These are phyloP conservation scores for Huso huso DNA, from an alignment of 2,797 vertebrate genomes.

Conservation along the genomic window DNA sequence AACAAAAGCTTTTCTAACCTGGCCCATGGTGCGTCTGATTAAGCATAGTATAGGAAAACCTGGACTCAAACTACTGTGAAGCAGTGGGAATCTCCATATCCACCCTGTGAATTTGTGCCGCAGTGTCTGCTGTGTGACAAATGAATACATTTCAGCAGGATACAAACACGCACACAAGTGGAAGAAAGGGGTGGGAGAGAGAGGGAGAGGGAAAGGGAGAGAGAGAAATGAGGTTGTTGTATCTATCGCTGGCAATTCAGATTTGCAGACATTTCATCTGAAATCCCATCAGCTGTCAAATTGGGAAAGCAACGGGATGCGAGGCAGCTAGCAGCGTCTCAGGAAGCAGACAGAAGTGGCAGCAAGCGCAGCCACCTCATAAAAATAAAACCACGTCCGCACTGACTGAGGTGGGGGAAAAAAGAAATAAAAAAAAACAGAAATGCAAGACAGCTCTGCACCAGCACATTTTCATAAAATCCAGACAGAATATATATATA, in stretches of 20 bases:
- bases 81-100: too few species aligned
- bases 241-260: constrained; percentile 77
- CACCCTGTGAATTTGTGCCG: background rate
- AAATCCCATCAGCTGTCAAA: constrained; percentile 85
- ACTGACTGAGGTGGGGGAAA: constrained; percentile 33
- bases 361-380: constrained; percentile 55
- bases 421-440: constrained; percentile 26
- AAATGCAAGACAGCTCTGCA: constrained; percentile 24
- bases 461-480: constrained; percentile 26
- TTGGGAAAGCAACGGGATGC: constrained; percentile 60
- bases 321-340: constrained; percentile 45
- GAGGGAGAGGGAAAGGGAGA: constrained; percentile 36
- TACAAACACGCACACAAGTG: constrained; percentile 14
- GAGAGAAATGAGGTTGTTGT: constrained; percentile 71
- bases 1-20: too few species aligned
- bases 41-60: too few species aligned
- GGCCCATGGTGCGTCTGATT: too few species aligned
- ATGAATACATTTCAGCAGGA: constrained; percentile 16
- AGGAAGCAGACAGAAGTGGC: constrained; percentile 47
- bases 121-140: constrained; percentile 7
- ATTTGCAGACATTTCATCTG: constrained; percentile 78
- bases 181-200: constrained; percentile 17
- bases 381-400: constrained; percentile 61
- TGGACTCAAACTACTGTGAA: too few species aligned
- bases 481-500: background rate